Percentiles rank a stretch among this genome's conserved stretches.
These are phyloP conservation scores for Aphaenogaster rudis DNA, from an alignment of 1,140 invertebrate genomes.

Conservation along the genomic window DNA sequence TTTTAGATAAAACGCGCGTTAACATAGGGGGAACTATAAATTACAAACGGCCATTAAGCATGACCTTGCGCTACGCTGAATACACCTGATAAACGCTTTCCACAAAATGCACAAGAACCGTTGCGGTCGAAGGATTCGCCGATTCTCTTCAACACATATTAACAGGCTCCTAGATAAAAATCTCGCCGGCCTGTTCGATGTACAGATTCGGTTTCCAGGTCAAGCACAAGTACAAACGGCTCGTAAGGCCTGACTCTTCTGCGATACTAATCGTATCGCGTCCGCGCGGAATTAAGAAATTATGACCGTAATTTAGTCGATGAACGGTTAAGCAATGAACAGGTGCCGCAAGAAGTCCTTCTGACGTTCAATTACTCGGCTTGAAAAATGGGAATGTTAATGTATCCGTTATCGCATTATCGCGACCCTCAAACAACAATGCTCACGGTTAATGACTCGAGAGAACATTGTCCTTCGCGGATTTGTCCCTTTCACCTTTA, in stretches of 20 bases:
- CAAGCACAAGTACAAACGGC: constrained; percentile 11
- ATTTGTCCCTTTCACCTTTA: constrained; percentile 41
- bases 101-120: constrained; percentile 23
- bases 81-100: constrained; percentile 41
- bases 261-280: background rate
- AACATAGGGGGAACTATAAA: background rate
- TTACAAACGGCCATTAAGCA: constrained; percentile 1
- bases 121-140: constrained; percentile 21
- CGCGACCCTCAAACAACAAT: constrained; percentile 34
- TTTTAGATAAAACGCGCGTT: background rate
- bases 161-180: background rate
- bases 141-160: background rate
- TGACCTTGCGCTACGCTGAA: constrained; percentile 19
- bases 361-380: background rate
- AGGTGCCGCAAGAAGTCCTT: background rate
- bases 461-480: constrained; percentile 44
- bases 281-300: background rate
- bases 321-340: background rate
- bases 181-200: background rate
- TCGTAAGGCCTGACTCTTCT: background rate
- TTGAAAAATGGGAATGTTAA: constrained; percentile 22
- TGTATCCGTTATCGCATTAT: constrained; percentile 24
- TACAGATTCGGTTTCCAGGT: background rate
- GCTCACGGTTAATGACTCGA: constrained; percentile 46
- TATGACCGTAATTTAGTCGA: background rate